Base-by-base conservation (phyloP, 2,888 invertebrate genomes). In the Aphodius sticticus region DNA sequence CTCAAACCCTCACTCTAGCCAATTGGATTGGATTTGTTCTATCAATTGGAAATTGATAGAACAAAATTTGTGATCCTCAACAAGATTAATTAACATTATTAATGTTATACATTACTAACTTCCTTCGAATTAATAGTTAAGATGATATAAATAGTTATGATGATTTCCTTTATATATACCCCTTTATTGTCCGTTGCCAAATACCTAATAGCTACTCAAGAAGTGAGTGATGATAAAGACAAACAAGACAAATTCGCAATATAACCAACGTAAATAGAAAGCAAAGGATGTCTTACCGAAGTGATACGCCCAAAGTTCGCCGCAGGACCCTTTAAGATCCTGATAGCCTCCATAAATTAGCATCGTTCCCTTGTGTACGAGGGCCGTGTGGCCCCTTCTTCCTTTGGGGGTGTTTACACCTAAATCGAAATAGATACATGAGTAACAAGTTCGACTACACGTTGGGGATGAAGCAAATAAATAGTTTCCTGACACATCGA, bases 301-400 rank as follows among this genome's bases (percentile, higher is more conserved):
- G 88, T 96, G 95, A 87, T 95, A 97, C 2, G 94, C 94, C 97
- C 97, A 97, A 6, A 97, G 90, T 88, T 97, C 96, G 77, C 94
- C 93, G 16, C 94, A 94, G 71, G 96, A 96, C 6, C 97, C 97
- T 78, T 94, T 91, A 81, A 96, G 90, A 88, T 97, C 97, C 86
- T 95, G 94, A 89, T 96, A 97, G 5, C 97, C 97, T 6, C 97
- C 97, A 88, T 96, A 97, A 82, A 97, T 91, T 81, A 96, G 91
- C 93, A 97, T 95, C 84, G 93, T 92, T 83, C 95, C 94, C 81
- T 93, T 92, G 86, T 95, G 94, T 74, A 96, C 93, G 80, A 96
- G 92, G 15, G 96, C 95, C 0, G 95, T 93, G 90, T 97, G 97
- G 0, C 96, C 96, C 79, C 96, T 91, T 69, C 97, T 91, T 2